Base-by-base conservation (phyloP, 2,113 vertebrate genomes). In the Lagopus muta region DNA sequence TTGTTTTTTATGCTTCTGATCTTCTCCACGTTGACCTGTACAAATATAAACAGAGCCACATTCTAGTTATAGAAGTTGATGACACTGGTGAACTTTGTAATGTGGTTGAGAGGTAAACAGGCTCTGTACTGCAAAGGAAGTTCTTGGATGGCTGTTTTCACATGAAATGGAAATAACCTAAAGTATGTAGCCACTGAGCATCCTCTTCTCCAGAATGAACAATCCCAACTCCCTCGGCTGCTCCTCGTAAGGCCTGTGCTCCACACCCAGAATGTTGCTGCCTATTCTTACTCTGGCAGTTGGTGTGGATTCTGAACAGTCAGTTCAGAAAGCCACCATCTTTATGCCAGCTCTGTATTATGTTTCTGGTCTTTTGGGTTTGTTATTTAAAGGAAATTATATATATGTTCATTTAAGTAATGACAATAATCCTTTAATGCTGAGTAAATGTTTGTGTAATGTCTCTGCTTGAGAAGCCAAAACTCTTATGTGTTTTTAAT, bases 401-500 rank as follows among this genome's bases (percentile, higher is more conserved):
- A 54, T 8, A 2, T 8, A 2, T 55, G 43, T 66, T 91, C 2
- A 57, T 77, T 54, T 70, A 74, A 88, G 64, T 93, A 74, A 40
- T 19, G 19, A 61, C 36, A 80, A 18, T 70, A 54, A 48, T 86
- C 89, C 45, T 65, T 64, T 82, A 80, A 57, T 58, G 57, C 18
- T 85, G 66, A 67, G 42, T 89, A 40, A 79, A 47, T 80, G 38
- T 80, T 89, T 93, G 13, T 89, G n/a, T 88, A 64, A 13, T 45
- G 27, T 76, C 76, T 94, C 8, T 18, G 45, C 13, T 1, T 28
- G 52, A 81, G 36, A 67, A 85, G 19, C 50, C 55, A 71, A 86
- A n/a, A 72, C 72, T 96, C 60, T 90, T 57, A 57, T 93, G 58
- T 95, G 71, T 85, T 72, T 95, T 79, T 94, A 43, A 28, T 60